Evolutionary conservation across 1,140 invertebrate species (phyloP).

Genomic region (Leucophenga varia): DNA sequence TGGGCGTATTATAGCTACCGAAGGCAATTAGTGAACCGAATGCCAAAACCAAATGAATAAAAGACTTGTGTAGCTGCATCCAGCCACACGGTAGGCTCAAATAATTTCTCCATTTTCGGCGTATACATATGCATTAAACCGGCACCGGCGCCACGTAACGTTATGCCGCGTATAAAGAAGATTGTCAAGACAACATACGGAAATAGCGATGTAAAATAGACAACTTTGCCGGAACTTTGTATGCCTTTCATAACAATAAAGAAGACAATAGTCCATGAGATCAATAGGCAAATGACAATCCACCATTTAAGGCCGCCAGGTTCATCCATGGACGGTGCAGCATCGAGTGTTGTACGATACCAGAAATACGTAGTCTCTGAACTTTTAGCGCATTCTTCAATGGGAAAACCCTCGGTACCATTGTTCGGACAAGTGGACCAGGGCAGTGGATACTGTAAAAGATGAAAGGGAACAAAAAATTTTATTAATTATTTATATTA

Average conservation of each 20-base stretch:
- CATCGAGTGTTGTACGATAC: slow-evolving; percentile 83
- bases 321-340: slow-evolving; percentile 79
- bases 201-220: slow-evolving; percentile 95
- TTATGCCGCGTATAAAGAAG: slow-evolving; percentile 90
- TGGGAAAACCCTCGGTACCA: slow-evolving; percentile 61
- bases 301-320: slow-evolving; percentile 87
- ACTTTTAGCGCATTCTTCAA: slow-evolving; percentile 76
- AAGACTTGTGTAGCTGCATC: slow-evolving; percentile 95
- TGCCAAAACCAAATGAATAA: slow-evolving; percentile 89
- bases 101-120: slow-evolving; percentile 81
- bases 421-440: slow-evolving; percentile 84
- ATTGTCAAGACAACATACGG: slow-evolving; percentile 94
- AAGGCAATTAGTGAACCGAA: slow-evolving; percentile 92
- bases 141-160: slow-evolving; percentile 82
- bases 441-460: slow-evolving; percentile 69
- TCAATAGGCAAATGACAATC: slow-evolving; percentile 87
- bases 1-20: slow-evolving; percentile 85
- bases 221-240: slow-evolving; percentile 95
- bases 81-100: slow-evolving; percentile 84
- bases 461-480: too few species aligned
- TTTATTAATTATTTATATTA: too few species aligned
- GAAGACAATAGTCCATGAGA: slow-evolving; percentile 94
- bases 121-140: slow-evolving; percentile 91
- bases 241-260: slow-evolving; percentile 98
- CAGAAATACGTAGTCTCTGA: slow-evolving; percentile 88